These are phyloP conservation scores for Myotis pilosus DNA, from an alignment of 2,797 vertebrate species.

Conservation along the genomic window DNA sequence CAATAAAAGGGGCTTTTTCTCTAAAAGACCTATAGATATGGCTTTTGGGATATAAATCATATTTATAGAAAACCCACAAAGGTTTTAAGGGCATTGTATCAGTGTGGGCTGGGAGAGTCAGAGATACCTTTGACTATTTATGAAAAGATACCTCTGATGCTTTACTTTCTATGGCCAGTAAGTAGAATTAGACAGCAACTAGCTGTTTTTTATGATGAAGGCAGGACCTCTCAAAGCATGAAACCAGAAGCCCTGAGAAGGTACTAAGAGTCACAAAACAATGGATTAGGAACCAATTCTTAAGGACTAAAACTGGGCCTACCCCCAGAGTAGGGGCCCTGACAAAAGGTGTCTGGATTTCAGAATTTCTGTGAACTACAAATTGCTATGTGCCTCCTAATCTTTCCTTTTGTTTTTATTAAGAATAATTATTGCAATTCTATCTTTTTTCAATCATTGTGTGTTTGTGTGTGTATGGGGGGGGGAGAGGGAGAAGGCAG, in stretches of 20 bases:
- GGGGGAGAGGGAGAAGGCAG: fast-evolving
- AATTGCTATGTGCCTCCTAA: neutral
- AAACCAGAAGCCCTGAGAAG: neutral
- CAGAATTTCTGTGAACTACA: neutral
- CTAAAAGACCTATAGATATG: neutral
- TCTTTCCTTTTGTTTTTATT: neutral
- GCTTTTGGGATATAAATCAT: neutral
- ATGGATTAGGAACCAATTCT: neutral
- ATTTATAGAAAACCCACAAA: neutral
- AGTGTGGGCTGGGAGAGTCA: neutral
- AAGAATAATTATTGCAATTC: neutral
- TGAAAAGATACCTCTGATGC: neutral
- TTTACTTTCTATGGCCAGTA: neutral
- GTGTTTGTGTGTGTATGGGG: neutral
- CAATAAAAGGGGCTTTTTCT: neutral
- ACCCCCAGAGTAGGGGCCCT: neutral
- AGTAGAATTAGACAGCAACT: neutral
- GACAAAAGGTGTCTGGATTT: neutral
- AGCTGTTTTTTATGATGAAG: neutral
- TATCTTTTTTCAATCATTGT: neutral
- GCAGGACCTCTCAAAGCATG: neutral
- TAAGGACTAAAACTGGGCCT: neutral
- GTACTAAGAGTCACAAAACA: neutral
- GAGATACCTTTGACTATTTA: no score
- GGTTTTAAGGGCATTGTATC: neutral